Evolutionary conservation across 2,888 invertebrate species (phyloP).

Genomic region (Glyphotaelius pellucidus): DNA sequence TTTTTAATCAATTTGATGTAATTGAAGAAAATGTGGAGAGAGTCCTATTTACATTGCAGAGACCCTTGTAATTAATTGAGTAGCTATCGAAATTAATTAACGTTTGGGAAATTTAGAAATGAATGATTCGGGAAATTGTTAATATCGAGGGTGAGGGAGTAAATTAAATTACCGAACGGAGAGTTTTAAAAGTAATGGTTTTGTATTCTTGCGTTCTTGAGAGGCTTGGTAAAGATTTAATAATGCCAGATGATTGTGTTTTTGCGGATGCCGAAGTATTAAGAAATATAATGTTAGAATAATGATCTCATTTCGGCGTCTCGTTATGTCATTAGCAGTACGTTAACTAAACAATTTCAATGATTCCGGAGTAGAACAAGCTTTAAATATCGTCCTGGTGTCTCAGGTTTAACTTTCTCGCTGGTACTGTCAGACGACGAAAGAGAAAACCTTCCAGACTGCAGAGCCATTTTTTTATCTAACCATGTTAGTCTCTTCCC

Average conservation of each 20-base stretch:
- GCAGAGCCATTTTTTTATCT: too few relatives aligned
- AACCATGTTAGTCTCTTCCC: too few relatives aligned
- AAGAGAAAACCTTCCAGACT: too few relatives aligned
- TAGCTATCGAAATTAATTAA: neutral
- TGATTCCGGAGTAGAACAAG: neutral
- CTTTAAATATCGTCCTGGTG: neutral
- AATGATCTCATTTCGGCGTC: neutral
- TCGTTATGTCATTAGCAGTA: neutral
- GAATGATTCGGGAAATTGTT: neutral
- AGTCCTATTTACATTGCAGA: neutral
- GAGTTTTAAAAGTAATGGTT: neutral
- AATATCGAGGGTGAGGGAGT: neutral
- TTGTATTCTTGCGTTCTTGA: neutral
- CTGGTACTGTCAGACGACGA: too few relatives aligned
- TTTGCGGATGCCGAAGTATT: neutral
- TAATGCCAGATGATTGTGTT: neutral
- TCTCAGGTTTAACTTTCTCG: too few relatives aligned
- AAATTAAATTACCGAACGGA: neutral
- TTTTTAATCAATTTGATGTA: neutral
- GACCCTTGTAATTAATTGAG: neutral
- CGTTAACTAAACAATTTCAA: neutral
- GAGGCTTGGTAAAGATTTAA: neutral
- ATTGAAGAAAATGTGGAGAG: neutral
- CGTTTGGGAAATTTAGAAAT: neutral
- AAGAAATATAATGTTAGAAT: neutral